Percentiles rank a stretch among this genome's conserved stretches.
These are phyloP conservation scores for Conops quadrifasciatus DNA, from an alignment of 2,888 invertebrate genomes.

Conservation along the genomic window DNA sequence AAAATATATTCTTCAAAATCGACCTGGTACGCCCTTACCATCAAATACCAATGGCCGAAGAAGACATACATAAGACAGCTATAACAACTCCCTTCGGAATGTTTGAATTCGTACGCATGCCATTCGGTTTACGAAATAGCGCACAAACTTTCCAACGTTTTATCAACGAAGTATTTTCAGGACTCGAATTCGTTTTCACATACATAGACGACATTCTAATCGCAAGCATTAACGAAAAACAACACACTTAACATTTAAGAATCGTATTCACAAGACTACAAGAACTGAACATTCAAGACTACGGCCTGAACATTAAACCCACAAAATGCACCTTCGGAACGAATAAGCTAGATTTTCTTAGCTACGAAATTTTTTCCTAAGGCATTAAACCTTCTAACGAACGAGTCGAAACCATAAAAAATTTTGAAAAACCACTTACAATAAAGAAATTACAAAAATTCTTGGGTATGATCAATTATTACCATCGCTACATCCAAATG, in stretches of 20 bases:
- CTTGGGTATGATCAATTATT: conserved; percentile 10
- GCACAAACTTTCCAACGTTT: conserved; percentile 19
- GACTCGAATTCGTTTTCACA: conserved; percentile 2
- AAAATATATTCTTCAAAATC: neutral
- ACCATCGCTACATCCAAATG: conserved; percentile 3
- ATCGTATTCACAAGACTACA: neutral
- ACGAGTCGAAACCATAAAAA: neutral
- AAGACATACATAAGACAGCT: neutral
- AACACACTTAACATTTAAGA: conserved; percentile 3
- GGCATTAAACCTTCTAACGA: neutral
- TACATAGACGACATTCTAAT: conserved; percentile 13
- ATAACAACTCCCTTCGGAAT: conserved; percentile 16
- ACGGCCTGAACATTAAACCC: neutral
- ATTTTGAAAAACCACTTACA: neutral
- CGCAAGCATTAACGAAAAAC: neutral
- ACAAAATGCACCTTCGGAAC: neutral
- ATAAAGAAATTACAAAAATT: neutral
- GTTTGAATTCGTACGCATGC: conserved; percentile 12
- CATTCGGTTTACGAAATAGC: conserved; percentile 2
- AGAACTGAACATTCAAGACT: too few species aligned
- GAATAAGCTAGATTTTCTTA: neutral
- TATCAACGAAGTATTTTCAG: conserved; percentile 15
- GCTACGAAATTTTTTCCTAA: neutral
- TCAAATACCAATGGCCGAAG: conserved; percentile 7
- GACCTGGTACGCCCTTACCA: too few species aligned